Base-by-base conservation (phyloP, 2,113 vertebrate genomes). In the Menura novaehollandiae region DNA sequence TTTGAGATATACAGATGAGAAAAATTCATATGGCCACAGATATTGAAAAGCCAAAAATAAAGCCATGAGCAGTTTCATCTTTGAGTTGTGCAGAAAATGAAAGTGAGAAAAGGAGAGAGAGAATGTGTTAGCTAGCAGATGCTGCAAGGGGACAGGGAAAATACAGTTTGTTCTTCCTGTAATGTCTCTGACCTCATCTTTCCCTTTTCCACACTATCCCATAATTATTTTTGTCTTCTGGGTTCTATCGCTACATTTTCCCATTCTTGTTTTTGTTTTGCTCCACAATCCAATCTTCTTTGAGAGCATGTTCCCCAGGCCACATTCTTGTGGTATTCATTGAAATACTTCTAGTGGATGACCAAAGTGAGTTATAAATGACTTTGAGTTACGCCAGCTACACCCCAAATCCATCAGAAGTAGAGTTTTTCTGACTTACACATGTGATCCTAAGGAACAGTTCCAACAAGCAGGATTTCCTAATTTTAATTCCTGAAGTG, bases 21-120 rank as follows among this genome's bases (percentile, higher is more conserved):
- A 87, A 81, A 97, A 96, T 93, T 91, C 84, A 87, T 91, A 80
- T 0, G 73, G 86, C 95, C 95, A 78, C 79, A 95, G 96, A 91
- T 66, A 88, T 49, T 91, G 89, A 91, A 97, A 95, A 94, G 93
- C 94, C 97, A 95, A 96, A 96, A 96, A 96, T 96, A 97, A 95
- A 97, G 88, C 91, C 88, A 84, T 46, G 69, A 96, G 60, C 72
- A 68, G 90, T 81, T 94, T 91, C 79, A 80, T 96, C 95, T 94
- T 74, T 49, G 68, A 92, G 93, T 84, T 94, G 81, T 90, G 58
- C 76, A 96, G 88, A 96, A 96, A 96, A 94, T 78, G 79, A 60
- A 96, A 93, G 95, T 91, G 95, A 95, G 95, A 97, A 95, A 95
- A 94, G 14, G 60, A 95, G 64, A 93, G 84, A 91, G 89, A 93